These are phyloP conservation scores for Caenorhabditis virilis DNA, from an alignment of 2,888 invertebrate species.

Conservation along the genomic window DNA sequence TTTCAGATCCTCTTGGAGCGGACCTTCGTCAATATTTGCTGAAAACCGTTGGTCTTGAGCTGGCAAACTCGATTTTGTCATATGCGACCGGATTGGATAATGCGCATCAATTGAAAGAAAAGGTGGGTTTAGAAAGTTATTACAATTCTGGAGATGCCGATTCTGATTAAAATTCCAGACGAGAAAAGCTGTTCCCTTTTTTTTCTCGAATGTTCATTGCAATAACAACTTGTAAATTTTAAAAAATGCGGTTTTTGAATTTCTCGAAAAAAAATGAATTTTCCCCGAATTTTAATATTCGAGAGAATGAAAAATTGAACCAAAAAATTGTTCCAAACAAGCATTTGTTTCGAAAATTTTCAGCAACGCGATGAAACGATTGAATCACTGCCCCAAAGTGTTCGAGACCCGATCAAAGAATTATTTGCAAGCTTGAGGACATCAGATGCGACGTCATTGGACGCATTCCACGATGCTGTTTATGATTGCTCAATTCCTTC, in stretches of 20 bases:
- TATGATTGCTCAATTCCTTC: slow-evolving; percentile 23
- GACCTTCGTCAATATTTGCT: slow-evolving; percentile 49
- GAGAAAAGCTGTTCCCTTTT: no score
- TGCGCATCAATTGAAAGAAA: slow-evolving; percentile 40
- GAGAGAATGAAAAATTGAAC: no score
- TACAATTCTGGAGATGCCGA: no score
- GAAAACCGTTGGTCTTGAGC: slow-evolving; percentile 41
- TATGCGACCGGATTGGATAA: slow-evolving; percentile 39
- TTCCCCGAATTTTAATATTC: no score
- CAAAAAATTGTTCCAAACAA: no score
- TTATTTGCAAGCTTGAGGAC: slow-evolving; percentile 29
- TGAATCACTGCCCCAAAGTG: slow-evolving; percentile 22
- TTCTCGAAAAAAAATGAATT: no score
- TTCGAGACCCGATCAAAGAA: slow-evolving; percentile 24
- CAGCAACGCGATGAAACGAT: slow-evolving; percentile 42
- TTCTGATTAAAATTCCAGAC: no score
- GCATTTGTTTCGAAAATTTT: no score
- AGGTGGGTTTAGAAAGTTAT: no score
- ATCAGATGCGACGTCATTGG: slow-evolving; percentile 9
- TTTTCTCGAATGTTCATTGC: no score
- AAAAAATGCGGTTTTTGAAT: no score
- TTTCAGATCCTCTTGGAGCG: slow-evolving; percentile 40
- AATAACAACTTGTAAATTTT: no score
- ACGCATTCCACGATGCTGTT: slow-evolving; percentile 29
- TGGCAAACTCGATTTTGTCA: slow-evolving; percentile 39